Evolutionary conservation across 2,888 invertebrate species (phyloP).

Genomic region (Cephonodes hylas): DNA sequence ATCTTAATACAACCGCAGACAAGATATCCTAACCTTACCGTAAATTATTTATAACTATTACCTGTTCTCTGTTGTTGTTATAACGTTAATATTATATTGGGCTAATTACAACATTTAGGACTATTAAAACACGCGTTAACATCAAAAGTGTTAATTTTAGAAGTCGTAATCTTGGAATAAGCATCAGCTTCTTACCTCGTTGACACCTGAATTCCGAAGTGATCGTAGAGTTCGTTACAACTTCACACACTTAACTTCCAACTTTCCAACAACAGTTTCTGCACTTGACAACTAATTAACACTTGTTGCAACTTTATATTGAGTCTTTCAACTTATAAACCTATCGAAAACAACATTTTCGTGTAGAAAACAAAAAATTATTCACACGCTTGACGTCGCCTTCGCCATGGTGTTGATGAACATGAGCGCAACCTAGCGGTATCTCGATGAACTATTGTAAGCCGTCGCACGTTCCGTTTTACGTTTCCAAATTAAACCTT

Average conservation of each 20-base stretch:
- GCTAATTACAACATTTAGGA: conserved; percentile 38
- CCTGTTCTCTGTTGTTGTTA: conserved; percentile 42
- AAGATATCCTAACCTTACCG: conserved; percentile 70
- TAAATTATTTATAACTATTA: conserved; percentile 73
- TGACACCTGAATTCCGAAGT: conserved; percentile 79
- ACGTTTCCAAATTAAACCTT: conserved; percentile 28
- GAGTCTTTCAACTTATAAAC: conserved; percentile 67
- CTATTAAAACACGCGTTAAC: conserved; percentile 36
- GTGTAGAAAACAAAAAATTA: conserved; percentile 73
- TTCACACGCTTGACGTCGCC: conserved; percentile 73
- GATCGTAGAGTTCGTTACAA: conserved; percentile 77
- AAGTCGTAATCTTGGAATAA: conserved; percentile 62
- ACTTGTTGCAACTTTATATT: conserved; percentile 55
- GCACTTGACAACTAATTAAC: conserved; percentile 50
- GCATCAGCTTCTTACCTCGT: conserved; percentile 78
- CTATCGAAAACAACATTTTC: conserved; percentile 67
- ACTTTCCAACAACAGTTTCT: conserved; percentile 57
- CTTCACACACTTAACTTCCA: conserved; percentile 72
- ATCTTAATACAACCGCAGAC: conserved; percentile 37
- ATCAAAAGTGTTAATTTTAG: conserved; percentile 57
- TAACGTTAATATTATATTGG: conserved; percentile 26
- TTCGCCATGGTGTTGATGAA: conserved; percentile 75
- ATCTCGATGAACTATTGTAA: conserved; percentile 29
- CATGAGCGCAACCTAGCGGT: conserved; percentile 54
- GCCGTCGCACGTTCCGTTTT: conserved; percentile 32